phyloP scores from a whole-genome alignment of 2,888 invertebrate species.

The Nezara viridula region DNA sequence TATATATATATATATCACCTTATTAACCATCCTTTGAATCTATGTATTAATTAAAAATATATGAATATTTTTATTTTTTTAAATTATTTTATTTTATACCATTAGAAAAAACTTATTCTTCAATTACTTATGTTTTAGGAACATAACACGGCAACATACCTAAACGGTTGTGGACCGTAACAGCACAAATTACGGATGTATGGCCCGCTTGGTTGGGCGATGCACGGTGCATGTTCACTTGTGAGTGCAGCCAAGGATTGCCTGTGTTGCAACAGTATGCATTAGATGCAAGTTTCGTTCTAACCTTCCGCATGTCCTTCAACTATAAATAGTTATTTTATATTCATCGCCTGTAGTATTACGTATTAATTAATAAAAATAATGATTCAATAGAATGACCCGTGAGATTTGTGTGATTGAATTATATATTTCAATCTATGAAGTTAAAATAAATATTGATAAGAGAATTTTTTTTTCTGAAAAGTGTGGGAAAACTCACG shows the following conservation, averaged over 20 bases:
- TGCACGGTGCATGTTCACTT: conserved; percentile 26
- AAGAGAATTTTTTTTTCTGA: neutral
- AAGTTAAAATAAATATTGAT: neutral
- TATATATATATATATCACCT: no score
- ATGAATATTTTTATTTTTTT: no score
- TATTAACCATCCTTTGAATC: no score
- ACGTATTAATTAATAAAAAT: neutral
- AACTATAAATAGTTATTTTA: conserved; percentile 15
- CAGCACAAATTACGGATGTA: neutral
- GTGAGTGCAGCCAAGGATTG: conserved; percentile 13
- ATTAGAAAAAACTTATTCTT: no score
- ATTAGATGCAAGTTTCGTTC: conserved; percentile 22
- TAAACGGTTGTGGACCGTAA: neutral
- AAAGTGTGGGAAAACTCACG: neutral
- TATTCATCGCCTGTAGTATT: neutral
- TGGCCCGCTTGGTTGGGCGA: neutral
- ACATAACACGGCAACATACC: neutral
- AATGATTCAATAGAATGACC: neutral
- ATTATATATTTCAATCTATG: neutral
- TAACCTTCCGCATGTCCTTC: conserved; percentile 29
- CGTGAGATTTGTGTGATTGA: neutral
- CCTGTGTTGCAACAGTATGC: neutral
- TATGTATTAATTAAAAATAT: no score
- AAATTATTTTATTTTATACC: no score
- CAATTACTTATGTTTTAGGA: neutral